Base-by-base conservation (phyloP, 2,888 invertebrate species). In the Automeris io region DNA sequence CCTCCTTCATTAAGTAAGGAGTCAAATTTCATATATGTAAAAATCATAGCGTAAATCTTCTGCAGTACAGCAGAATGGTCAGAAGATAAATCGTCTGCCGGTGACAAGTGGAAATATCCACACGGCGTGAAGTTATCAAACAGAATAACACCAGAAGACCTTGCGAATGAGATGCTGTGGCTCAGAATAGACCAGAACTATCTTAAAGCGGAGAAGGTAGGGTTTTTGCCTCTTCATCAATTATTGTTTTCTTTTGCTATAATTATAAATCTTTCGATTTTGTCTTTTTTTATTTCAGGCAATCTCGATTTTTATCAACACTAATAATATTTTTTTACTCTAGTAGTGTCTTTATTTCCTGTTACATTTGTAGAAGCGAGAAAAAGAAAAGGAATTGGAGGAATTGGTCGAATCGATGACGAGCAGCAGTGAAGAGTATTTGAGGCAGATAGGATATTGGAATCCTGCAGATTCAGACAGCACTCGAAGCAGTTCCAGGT, bases 101-200 rank as follows among this genome's bases (percentile, higher is more conserved):
- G 76, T 32, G 76, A 70, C 31, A 70, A 65, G 24, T 78, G 82
- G 78, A 69, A 72, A 43, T 74, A 72, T 41, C 68, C 70, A 1
- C 68, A 60, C 23, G 51, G 57, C 18, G 77, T 81, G 3, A 69
- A 79, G 4, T 56, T 78, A 37, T 73, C 80, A 13, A 83, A 77
- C 51, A 86, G 85, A 55, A 87, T 87, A 47, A 87, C 87, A 1
- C 62, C 85, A 0, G 79, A 83, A 39, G 87, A 86, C 46, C 59
- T 87, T 16, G 86, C 81, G 23, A 77, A 85, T 37, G 87, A 87
- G 46, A 65, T 82, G 47, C 61, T 83, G n/a, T 85, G 85, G 83
- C 64, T 87, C 1, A 61, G 76, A 57, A 70, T 87, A 54, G 87
- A 87, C 56, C 74, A 83, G 53, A 82, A 77, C 49, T 78, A 81